These are phyloP conservation scores for Sparidentex hasta DNA, from an alignment of 2,797 vertebrate genomes.

Conservation along the genomic window DNA sequence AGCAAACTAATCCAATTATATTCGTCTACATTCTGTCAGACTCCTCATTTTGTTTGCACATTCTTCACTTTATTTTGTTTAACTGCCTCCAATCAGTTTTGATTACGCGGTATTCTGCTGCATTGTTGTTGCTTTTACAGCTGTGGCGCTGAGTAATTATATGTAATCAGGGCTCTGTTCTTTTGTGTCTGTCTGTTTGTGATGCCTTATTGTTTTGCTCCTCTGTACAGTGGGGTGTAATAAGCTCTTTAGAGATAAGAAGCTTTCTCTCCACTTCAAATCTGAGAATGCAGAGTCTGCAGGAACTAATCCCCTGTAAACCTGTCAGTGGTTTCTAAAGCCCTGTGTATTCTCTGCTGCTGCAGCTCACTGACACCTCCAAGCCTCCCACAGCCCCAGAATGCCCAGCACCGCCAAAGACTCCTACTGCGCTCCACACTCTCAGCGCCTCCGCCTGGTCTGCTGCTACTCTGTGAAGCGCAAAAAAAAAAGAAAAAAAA, in stretches of 20 bases:
- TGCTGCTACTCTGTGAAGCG: constrained; percentile 57
- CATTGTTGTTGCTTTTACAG: constrained; percentile 37
- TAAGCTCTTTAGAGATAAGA: constrained; percentile 88
- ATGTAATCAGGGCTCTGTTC: constrained; percentile 66
- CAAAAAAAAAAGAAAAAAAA: background rate
- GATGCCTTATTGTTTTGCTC: constrained; percentile 85
- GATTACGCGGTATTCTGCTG: background rate
- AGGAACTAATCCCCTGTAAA: constrained; percentile 89
- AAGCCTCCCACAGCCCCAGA: constrained; percentile 70
- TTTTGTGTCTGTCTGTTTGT: constrained; percentile 66
- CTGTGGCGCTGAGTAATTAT: constrained; percentile 57
- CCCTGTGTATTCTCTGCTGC: constrained; percentile 75
- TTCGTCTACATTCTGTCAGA: constrained; percentile 2
- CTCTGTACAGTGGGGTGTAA: constrained; percentile 80
- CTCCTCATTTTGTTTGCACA: constrained; percentile 17
- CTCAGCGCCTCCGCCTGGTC: constrained; percentile 75
- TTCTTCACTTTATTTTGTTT: constrained; percentile 1
- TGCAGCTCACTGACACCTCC: constrained; percentile 78
- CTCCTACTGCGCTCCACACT: constrained; percentile 68
- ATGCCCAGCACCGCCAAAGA: constrained; percentile 63
- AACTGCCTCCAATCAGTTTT: constrained; percentile 15
- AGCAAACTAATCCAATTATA: constrained; percentile 70
- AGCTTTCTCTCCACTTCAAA: constrained; percentile 88
- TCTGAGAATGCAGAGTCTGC: constrained; percentile 89
- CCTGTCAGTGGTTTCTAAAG: constrained; percentile 86